These are phyloP conservation scores for Lasioglossum calceatum DNA, from an alignment of 2,888 invertebrate species.

Conservation along the genomic window DNA sequence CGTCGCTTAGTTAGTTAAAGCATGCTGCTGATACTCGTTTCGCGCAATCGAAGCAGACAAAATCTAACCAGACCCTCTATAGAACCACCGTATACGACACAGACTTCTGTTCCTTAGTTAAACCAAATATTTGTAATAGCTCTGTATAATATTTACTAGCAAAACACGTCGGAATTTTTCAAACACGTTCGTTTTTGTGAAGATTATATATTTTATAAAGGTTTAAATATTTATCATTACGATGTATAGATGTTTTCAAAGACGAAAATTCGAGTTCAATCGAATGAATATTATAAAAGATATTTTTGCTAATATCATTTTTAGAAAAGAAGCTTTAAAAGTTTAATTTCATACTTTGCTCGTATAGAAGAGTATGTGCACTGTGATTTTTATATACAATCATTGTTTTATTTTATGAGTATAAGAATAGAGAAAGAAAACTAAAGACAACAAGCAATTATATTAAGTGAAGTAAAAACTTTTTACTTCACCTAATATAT, in stretches of 20 bases:
- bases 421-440: not conserved
- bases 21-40: no score
- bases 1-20: not conserved
- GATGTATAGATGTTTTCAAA: not conserved
- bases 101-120: not conserved
- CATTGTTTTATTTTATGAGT: no score
- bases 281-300: not conserved
- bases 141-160: not conserved
- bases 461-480: no score
- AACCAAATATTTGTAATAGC: not conserved
- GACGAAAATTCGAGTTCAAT: not conserved
- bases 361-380: not conserved
- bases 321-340: no score
- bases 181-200: not conserved
- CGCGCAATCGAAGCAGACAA: no score
- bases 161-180: not conserved
- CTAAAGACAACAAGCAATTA: not conserved
- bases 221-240: not conserved
- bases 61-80: no score
- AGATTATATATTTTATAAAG: not conserved
- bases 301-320: no score
- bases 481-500: not conserved
- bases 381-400: no score
- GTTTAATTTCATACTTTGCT: not conserved
- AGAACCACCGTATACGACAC: not conserved